A percentile compares a stretch with the other conserved stretches of the same genome.
phyloP scores from a whole-genome alignment of 2,113 vertebrate species.

The Myanophis thanlyinensis region DNA sequence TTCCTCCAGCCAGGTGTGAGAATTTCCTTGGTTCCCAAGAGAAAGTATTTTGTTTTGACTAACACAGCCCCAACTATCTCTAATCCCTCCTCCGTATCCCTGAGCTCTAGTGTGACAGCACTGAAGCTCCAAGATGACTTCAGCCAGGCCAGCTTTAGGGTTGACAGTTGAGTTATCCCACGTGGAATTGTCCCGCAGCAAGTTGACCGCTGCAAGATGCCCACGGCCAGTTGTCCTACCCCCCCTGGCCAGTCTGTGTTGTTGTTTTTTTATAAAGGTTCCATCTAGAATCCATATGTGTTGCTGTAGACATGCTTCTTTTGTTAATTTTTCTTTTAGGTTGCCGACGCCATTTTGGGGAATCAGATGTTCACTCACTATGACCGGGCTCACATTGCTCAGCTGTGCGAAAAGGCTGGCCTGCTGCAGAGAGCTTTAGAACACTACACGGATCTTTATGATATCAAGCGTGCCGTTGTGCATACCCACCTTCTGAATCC shows the following conservation, averaged over 20 bases:
- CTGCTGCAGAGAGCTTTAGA: constrained; percentile 88
- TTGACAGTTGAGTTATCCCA: background rate
- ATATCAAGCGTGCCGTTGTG: constrained; percentile 89
- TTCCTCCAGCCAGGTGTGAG: too few species aligned
- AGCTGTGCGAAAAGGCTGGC: constrained; percentile 92
- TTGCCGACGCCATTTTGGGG: constrained; percentile 91
- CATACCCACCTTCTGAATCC: constrained; percentile 91
- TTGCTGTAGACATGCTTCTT: too few species aligned
- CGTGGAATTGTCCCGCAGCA: background rate
- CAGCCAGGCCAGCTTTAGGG: too few species aligned
- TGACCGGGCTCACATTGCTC: constrained; percentile 85
- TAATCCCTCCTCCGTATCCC: too few species aligned
- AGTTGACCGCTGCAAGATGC: background rate
- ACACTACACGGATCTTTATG: constrained; percentile 87
- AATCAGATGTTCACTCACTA: constrained; percentile 97
- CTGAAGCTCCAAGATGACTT: too few species aligned
- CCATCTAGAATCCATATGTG: background rate
- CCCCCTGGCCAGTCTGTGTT: background rate
- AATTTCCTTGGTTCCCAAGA: too few species aligned
- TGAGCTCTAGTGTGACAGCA: too few species aligned
- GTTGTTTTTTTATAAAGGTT: too few species aligned
- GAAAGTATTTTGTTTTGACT: too few species aligned
- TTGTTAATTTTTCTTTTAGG: constrained; percentile 63
- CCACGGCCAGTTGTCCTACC: background rate
- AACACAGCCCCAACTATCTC: too few species aligned